phyloP scores from a whole-genome alignment of 2,888 invertebrate species.

The Eudasyphora cyanicolor region DNA sequence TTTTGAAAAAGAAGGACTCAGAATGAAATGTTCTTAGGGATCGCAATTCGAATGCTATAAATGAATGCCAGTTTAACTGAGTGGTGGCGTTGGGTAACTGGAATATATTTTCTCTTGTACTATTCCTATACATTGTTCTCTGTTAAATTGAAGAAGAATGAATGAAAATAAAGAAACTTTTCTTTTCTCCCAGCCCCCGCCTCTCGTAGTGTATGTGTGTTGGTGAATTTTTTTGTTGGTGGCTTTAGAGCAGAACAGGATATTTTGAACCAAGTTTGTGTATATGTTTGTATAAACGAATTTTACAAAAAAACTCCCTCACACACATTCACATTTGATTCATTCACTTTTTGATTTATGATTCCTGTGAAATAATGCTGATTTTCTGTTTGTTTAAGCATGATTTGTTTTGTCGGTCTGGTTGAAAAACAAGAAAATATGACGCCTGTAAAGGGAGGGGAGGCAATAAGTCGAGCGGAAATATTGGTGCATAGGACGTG shows the following conservation, averaged over 20 bases:
- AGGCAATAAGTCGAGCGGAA: not conserved
- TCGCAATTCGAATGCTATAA: not conserved
- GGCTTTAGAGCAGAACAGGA: not conserved
- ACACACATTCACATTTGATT: not conserved
- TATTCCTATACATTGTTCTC: conserved; percentile 34
- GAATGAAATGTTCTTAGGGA: not conserved
- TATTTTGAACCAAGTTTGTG: not conserved
- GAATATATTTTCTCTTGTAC: not conserved
- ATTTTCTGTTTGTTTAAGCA: conserved; percentile 38
- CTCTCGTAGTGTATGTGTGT: not conserved
- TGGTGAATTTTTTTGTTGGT: not conserved
- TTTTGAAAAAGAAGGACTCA: conserved; percentile 33
- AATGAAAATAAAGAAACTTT: not conserved
- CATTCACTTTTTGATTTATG: conserved; percentile 56
- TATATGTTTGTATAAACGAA: conserved; percentile 10
- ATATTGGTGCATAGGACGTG: not conserved
- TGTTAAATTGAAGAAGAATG: not conserved
- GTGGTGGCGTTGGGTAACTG: not conserved
- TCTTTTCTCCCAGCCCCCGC: not conserved
- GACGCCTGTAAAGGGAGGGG: not conserved
- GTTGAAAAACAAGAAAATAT: no score
- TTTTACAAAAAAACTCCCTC: conserved; percentile 11
- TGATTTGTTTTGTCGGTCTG: conserved; percentile 23
- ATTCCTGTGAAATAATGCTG: conserved; percentile 38
- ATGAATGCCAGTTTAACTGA: not conserved